Percentiles rank a stretch among this genome's conserved stretches.
Conservation (phyloP, 2,888 invertebrate species). For the Acanthacorydalis orientalis region DNA sequence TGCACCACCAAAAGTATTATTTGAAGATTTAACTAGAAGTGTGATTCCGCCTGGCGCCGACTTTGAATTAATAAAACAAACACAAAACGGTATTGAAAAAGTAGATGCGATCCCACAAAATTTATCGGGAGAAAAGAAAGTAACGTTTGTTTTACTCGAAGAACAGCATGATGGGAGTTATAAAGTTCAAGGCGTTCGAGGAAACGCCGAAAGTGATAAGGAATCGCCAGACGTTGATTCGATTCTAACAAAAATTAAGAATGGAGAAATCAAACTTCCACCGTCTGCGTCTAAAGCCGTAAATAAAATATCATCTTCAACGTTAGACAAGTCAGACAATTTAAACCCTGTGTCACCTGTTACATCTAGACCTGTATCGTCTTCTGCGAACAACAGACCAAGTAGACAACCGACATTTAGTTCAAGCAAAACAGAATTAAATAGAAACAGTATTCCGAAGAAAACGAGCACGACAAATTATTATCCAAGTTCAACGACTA, state of each 20-base stretch:
- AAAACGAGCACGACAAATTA: neutral
- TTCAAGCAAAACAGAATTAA: conserved; percentile 9
- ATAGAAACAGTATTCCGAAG: conserved; percentile 10
- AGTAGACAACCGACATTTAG: conserved; percentile 13
- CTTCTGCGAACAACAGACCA: conserved; percentile 12
- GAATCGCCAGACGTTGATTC: conserved; percentile 61
- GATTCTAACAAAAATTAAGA: conserved; percentile 62
- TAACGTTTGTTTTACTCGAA: conserved; percentile 72
- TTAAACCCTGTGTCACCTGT: conserved; percentile 9
- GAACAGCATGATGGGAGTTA: conserved; percentile 74
- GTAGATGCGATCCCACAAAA: conserved; percentile 40
- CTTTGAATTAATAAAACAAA: conserved; percentile 64
- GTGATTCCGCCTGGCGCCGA: conserved; percentile 64
- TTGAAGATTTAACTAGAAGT: conserved; percentile 65
- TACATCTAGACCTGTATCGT: conserved; percentile 11
- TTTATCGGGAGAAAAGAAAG: conserved; percentile 55
- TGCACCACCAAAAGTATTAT: conserved; percentile 45
- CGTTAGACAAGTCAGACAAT: conserved; percentile 7
- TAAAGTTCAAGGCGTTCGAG: conserved; percentile 71
- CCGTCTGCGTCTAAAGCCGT: conserved; percentile 25
- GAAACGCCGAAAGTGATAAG: conserved; percentile 49
- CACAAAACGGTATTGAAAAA: conserved; percentile 55
- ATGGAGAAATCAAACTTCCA: conserved; percentile 66
- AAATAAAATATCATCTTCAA: neutral
- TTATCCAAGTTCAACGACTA: too few species aligned